Evolutionary conservation across 2,888 invertebrate species (phyloP), one percentile per base, ranked within the genome.

Genomic region (Rhodophaea formosa): DNA sequence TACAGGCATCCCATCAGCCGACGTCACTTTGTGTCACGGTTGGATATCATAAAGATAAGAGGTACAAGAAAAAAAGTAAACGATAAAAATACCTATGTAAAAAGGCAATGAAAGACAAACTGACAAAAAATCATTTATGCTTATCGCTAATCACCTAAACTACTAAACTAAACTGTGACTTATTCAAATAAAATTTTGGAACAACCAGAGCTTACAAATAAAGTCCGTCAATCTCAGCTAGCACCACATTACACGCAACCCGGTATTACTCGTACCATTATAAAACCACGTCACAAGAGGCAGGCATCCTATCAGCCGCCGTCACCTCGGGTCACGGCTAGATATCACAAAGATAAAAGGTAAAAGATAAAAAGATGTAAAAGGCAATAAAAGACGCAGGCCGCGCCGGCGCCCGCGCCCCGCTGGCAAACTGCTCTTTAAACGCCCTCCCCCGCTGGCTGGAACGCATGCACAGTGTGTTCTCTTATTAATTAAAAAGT

Each of bases 341-440:
- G 54, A 45, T 44, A 29, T 51, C 56, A 58, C 45, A 63, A 59
- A 66, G 64, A 65, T 69, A 69, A 68, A 67, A 65, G 64, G 56
- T 53, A 59, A 58, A 58, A 39, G 53, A 51, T 42, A 62, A 59
- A 60, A 60, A 61, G 58, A 29, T 64, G 58, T 58, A 63, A 71
- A 59, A 59, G 60, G 30, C 29, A 49, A 49, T 64, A 62, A 61
- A 67, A 70, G 69, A 68, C 63, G 59, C 64, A 63, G 67, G 64
- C 71, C 68, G 81, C 85, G 76, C 82, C 85, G 86, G 88, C 88
- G 87, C 88, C 84, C 86, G 83, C 79, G 74, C 72, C 87, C 86
- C 82, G 84, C 87, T 83, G 87, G 73, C 77, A 75, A 74, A 77
- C 71, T 77, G 82, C 77, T 77, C 76, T 77, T 76, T 81, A 82